phyloP scores from a whole-genome alignment of 2,113 vertebrate genomes.

The Chroicocephalus ridibundus region DNA sequence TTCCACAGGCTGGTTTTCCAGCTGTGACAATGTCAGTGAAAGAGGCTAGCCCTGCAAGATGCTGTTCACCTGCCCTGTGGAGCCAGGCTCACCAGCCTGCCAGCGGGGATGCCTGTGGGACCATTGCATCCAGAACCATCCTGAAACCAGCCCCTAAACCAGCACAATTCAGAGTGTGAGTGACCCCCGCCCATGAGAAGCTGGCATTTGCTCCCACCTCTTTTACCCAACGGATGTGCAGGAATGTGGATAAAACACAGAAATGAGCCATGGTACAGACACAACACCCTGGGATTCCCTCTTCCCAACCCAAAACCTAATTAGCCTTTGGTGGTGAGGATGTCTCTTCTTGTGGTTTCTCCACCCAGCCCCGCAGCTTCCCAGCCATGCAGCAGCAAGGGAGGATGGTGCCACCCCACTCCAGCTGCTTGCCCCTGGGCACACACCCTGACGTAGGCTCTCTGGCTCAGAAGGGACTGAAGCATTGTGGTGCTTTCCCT shows the following conservation, averaged over 20 bases:
- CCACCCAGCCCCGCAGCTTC: background rate
- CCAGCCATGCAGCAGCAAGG: background rate
- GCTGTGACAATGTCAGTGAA: background rate
- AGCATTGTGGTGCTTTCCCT: background rate
- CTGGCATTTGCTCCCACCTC: accelerated
- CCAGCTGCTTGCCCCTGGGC: background rate
- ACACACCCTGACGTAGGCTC: accelerated
- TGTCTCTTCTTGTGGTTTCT: background rate
- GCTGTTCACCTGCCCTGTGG: background rate
- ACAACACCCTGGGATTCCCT: accelerated
- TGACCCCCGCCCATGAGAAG: background rate
- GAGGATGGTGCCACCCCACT: background rate
- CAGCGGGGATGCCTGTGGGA: accelerated
- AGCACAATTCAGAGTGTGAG: accelerated
- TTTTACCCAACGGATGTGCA: background rate
- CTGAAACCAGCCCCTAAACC: background rate
- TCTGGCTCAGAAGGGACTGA: background rate
- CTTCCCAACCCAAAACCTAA: background rate
- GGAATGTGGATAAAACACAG: background rate
- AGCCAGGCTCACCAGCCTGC: background rate
- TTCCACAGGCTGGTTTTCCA: background rate
- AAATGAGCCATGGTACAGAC: accelerated
- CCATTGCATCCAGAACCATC: background rate
- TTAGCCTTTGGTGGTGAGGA: background rate
- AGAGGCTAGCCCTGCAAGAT: background rate